A percentile compares a stretch with the other conserved stretches of the same genome.
phyloP scores from a whole-genome alignment of 2,113 vertebrate species.

The Phylloscopus trochiloides region DNA sequence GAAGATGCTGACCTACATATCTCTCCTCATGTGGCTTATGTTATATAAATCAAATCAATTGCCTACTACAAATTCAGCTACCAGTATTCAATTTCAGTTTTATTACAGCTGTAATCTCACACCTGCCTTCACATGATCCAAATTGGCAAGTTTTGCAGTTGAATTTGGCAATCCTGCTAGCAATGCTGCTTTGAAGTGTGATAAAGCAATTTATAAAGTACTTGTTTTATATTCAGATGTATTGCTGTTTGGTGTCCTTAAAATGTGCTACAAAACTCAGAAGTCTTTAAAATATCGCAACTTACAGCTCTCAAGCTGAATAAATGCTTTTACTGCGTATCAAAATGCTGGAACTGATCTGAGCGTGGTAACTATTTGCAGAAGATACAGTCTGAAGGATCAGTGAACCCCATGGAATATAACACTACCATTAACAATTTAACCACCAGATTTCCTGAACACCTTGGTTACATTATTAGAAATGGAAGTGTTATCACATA shows the following conservation, averaged over 20 bases:
- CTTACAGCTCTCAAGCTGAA: neutral
- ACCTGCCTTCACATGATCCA: conserved; percentile 54
- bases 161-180: conserved; percentile 41
- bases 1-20: conserved; percentile 54
- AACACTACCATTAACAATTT: conserved; percentile 28
- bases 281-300: conserved; percentile 5
- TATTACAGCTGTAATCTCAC: conserved; percentile 61
- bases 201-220: conserved; percentile 59
- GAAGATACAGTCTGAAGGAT: conserved; percentile 41
- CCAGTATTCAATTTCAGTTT: conserved; percentile 58
- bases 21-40: conserved; percentile 22
- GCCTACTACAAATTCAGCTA: conserved; percentile 55
- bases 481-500: neutral
- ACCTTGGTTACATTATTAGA: neutral
- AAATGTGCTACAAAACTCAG: conserved; percentile 34
- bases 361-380: neutral
- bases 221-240: conserved; percentile 61
- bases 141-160: conserved; percentile 52
- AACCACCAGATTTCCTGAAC: neutral
- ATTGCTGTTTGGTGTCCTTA: conserved; percentile 40
- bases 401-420: conserved; percentile 8
- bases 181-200: conserved; percentile 24
- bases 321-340: conserved; percentile 21
- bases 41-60: conserved; percentile 65
- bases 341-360: neutral